Evolutionary conservation across 1,140 invertebrate genomes (phyloP).

Genomic region (Sitophilus oryzae): DNA sequence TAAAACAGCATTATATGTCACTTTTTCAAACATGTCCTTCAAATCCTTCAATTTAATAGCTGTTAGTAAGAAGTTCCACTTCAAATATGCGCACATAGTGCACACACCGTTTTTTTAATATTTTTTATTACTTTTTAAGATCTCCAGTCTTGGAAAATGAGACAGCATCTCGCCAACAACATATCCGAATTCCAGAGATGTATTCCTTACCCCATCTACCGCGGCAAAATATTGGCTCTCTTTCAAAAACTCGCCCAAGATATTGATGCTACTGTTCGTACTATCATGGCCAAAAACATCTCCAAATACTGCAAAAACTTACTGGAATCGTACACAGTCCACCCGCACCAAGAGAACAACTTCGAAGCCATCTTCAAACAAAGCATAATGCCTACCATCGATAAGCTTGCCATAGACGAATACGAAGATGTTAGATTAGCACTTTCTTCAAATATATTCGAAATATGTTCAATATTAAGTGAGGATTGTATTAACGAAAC

Average conservation of each 20-base stretch:
- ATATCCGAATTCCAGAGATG: constrained; percentile 31
- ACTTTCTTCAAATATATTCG: constrained; percentile 31
- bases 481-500: constrained; percentile 30
- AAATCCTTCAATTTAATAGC: too few species aligned
- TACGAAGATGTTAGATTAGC: constrained; percentile 31
- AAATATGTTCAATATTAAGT: constrained; percentile 25
- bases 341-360: constrained; percentile 17
- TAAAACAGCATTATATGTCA: too few species aligned
- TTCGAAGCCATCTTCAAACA: constrained; percentile 33
- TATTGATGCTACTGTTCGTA: constrained; percentile 32
- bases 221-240: constrained; percentile 24
- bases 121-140: constrained; percentile 24
- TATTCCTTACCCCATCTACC: constrained; percentile 18
- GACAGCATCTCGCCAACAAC: constrained; percentile 29
- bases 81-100: too few species aligned
- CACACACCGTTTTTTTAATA: too few species aligned
- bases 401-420: constrained; percentile 27
- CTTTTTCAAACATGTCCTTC: too few species aligned
- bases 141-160: constrained; percentile 34
- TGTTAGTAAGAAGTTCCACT: too few species aligned
- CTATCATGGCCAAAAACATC: constrained; percentile 28
- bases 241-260: constrained; percentile 32
- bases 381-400: constrained; percentile 33
- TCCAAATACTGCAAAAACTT: constrained; percentile 31
- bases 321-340: constrained; percentile 24